Evolutionary conservation across 2,797 vertebrate genomes (phyloP).

Genomic region (Bovichtus variegatus): DNA sequence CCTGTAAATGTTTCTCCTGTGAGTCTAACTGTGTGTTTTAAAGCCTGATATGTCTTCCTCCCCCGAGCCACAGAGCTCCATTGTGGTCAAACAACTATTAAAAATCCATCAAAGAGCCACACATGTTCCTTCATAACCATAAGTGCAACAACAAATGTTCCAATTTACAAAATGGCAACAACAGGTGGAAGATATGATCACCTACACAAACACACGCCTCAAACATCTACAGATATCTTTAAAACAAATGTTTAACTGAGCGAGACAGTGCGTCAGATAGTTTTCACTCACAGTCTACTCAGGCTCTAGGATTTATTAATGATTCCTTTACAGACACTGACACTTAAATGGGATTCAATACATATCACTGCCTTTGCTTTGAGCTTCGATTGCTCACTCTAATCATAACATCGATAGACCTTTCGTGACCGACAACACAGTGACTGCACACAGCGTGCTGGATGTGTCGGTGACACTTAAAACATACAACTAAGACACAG

Average conservation of each 20-base stretch:
- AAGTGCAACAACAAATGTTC: not conserved
- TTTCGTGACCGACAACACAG: not conserved
- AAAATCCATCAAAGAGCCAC: too few relatives aligned
- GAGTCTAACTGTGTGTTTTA: too few relatives aligned
- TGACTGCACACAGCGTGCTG: not conserved
- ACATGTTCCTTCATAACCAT: too few relatives aligned
- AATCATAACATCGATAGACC: not conserved
- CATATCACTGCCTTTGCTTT: slow-evolving; percentile 15
- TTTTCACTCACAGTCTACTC: slow-evolving; percentile 19
- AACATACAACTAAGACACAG: too few relatives aligned
- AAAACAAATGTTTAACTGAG: not conserved
- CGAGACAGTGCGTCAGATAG: slow-evolving; percentile 3
- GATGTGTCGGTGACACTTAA: too few relatives aligned
- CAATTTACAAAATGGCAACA: not conserved
- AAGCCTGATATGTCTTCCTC: too few relatives aligned
- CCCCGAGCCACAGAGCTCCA: too few relatives aligned
- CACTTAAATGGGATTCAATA: not conserved
- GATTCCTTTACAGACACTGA: slow-evolving; percentile 15
- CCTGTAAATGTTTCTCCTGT: too few relatives aligned
- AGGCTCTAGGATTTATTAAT: not conserved
- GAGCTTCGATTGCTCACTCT: not conserved
- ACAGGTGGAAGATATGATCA: not conserved
- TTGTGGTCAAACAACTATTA: too few relatives aligned
- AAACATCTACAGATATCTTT: not conserved
- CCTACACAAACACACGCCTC: not conserved